Conservation (phyloP, 2,888 invertebrate genomes). For the Dicranocentrus wangi region DNA sequence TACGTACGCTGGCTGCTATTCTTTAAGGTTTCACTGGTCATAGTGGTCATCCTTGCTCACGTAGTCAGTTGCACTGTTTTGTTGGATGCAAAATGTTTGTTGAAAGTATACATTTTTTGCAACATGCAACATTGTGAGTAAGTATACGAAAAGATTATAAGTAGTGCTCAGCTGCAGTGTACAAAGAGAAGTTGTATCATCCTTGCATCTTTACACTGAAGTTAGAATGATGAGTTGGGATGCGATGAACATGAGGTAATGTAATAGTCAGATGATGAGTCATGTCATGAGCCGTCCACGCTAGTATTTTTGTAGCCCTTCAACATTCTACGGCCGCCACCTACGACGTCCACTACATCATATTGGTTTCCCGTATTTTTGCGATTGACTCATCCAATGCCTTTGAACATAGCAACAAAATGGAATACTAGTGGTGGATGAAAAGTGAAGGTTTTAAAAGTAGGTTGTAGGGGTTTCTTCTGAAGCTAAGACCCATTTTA, state of each 20-base stretch:
- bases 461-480: conserved; percentile 1
- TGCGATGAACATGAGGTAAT: conserved; percentile 1
- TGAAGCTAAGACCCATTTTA: neutral
- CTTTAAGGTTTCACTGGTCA: neutral
- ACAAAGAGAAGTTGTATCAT: neutral
- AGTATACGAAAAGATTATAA: too few relatives aligned
- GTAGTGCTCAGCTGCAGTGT: neutral
- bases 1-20: too few relatives aligned
- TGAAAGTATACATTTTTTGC: conserved; percentile 2
- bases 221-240: neutral
- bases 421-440: neutral
- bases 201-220: neutral
- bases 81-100: neutral
- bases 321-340: conserved; percentile 24
- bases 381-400: conserved; percentile 36
- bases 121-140: too few relatives aligned
- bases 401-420: conserved; percentile 6
- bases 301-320: conserved; percentile 21
- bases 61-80: conserved; percentile 11
- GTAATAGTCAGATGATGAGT: conserved; percentile 30
- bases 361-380: neutral
- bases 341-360: conserved; percentile 20
- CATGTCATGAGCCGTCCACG: conserved; percentile 22
- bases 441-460: neutral
- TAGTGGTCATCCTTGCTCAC: conserved; percentile 36